Evolutionary conservation across 2,888 invertebrate genomes (phyloP), one percentile per base, ranked within the genome.

Genomic region (Rhingia campestris): DNA sequence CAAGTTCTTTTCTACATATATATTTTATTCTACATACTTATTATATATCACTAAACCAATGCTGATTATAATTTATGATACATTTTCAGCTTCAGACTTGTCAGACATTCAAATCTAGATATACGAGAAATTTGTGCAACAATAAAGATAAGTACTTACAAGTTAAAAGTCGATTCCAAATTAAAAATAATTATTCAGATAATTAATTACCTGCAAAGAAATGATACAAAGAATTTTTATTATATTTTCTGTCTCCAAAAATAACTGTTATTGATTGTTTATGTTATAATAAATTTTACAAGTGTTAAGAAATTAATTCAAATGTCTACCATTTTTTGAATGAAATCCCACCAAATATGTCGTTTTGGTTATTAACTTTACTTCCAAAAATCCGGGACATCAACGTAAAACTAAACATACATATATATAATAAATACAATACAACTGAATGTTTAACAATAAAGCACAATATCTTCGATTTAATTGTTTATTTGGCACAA

Each of bases 251-350:
- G 33, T 12, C 6, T 5, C 10, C 30, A 10, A n/a, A 6, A 56
- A 39, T 58, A 37, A 37, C 12, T 58, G 22, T 22, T 3, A 41
- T 30, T 45, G n/a, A 33, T 7, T 6, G 43, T 35, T 43, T 43
- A 12, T 59, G 32, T 59, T 43, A 10, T 41, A 37, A 14, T 22
- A 64, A 64, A 43, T 43, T 41, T n/a, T 9, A 14, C 22, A 45
- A 45, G 67, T 67, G 54, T 54, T 54, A 67, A 66, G 4, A 66
- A 53, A 66, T 53, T 66, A 63, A 41, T 41, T n/a, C 14, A 53
- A 67, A 54, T 54, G 6, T 9, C n/a, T 41, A 7, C n/a, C 53
- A 37, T 41, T 56, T 61, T 59, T 45, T 32, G 4, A 5, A 39
- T 32, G 6, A 7, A 53, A 53, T 54, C 43, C 10, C 14, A 22